These are phyloP conservation scores for Pandemis heparana DNA, from an alignment of 2,888 invertebrate genomes.

Conservation along the genomic window DNA sequence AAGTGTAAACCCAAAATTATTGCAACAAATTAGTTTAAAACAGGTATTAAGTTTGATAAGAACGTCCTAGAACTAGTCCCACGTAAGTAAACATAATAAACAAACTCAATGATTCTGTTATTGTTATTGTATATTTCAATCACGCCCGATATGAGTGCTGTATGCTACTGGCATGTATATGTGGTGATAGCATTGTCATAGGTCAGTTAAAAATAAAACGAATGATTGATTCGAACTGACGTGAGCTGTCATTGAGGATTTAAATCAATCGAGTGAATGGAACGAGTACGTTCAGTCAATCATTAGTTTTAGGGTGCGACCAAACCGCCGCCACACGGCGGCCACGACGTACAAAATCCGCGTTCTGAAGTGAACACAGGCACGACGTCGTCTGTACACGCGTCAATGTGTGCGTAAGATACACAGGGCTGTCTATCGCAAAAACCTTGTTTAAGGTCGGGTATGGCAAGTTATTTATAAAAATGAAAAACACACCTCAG, in stretches of 20 bases:
- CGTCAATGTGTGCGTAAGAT: too few species aligned
- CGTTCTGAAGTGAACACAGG: too few species aligned
- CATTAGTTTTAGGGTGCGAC: not conserved
- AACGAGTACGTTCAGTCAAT: slow-evolving; percentile 9
- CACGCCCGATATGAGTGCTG: not conserved
- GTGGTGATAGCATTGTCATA: slow-evolving; percentile 35
- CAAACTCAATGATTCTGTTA: slow-evolving; percentile 16
- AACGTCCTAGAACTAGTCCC: not conserved
- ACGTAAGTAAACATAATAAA: not conserved
- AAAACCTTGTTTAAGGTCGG: too few species aligned
- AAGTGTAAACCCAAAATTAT: not conserved
- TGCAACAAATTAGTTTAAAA: not conserved
- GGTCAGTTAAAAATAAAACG: slow-evolving; percentile 28
- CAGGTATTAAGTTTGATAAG: not conserved
- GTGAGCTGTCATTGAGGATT: slow-evolving; percentile 18
- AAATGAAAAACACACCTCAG: too few species aligned
- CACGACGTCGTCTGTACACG: too few species aligned
- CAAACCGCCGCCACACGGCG: too few species aligned
- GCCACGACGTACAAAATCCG: too few species aligned
- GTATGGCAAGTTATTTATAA: too few species aligned
- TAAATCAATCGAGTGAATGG: slow-evolving; percentile 10
- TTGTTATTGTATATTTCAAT: slow-evolving; percentile 27
- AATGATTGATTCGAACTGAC: slow-evolving; percentile 23
- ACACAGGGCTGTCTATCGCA: too few species aligned
- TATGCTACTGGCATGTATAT: slow-evolving; percentile 5